Evolutionary conservation across 2,113 vertebrate genomes (phyloP), one percentile per base, ranked within the genome.

Genomic region (Salvelinus namaycush): DNA sequence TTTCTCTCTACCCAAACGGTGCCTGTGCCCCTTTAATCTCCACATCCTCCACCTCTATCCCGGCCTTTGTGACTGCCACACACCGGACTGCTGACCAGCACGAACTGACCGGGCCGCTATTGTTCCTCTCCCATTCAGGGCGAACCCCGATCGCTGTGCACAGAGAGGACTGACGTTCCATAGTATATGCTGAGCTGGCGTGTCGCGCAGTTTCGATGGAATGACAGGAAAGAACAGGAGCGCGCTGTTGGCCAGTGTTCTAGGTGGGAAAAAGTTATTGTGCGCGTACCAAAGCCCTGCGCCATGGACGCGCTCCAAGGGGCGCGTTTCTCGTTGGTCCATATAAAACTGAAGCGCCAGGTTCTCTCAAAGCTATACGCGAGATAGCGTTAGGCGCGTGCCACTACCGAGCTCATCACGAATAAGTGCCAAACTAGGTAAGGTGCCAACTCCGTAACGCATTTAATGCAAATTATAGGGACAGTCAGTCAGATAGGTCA

Each of bases 261-360:
- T 31, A 2, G 49, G 39, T 5, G 69, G 77, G 51, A 66, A 20
- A 16, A 9, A 18, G 44, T 7, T 0, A 3, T 5, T n/a, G 16
- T 8, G 24, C 44, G 20, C 70, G 26, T 60, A 18, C 8, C 68
- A 51, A 70, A 0, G 31, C 22, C 29, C 7, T 73, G 68, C 20
- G 80, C 60, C 70, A 11, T 20, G 14, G 51, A 79, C 68, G 80
- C 81, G 83, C 86, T 29, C 4, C 0, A 0, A 12, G 18, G 49
- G 0, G 82, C 81, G 81, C 85, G 81, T 77, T 51, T 57, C 79
- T 66, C 16, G 13, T 13, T 18, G 14, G 70, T 65, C 82, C 70
- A 76, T 94, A 94, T 94, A 94, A 93, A 94, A 94, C 90, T 87
- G 81, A 74, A 86, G 92, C 89, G 93, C 93, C 93, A 94, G 93